Evolutionary conservation across 2,888 invertebrate species (phyloP), one percentile per base, ranked within the genome.

Genomic region (Heliconius charithonia): DNA sequence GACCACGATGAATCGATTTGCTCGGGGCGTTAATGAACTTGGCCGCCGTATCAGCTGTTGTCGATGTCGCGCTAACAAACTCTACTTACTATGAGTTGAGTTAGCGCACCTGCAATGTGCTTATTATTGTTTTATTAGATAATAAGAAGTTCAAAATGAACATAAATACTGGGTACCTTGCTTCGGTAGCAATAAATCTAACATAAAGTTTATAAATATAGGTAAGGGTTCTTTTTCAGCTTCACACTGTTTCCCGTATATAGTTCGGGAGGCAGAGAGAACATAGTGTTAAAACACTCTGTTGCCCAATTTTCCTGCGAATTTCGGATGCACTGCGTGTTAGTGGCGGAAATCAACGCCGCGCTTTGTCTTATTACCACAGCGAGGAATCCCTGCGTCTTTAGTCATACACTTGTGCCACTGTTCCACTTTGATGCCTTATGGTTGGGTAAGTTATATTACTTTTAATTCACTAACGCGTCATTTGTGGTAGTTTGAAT

Each of bases 21-120:
- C 86, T 88, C 91, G 90, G 87, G 83, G 85, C 91, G 92, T 90
- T 93, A 94, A 93, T 94, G 94, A 94, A 94, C 94, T 94, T 94
- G 93, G 90, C 90, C 90, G 87, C 85, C 84, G 86, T 90, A 92
- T 93, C 94, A 92, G 93, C 92, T 92, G 93, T 89, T 89, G 85
- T 84, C 86, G 87, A 88, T 89, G 89, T 86, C 87, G 87, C 86
- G 83, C 80, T 78, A 81, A 78, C 79, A 79, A 82, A 82, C 82
- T 80, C 73, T 80, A 78, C 78, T 72, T 73, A 45, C 63, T 74
- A 41, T 67, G 12, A 67, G 41, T 37, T 86, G 87, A 85, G 83
- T 81, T 74, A 69, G 77, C 78, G 80, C 86, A 88, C 87, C 86
- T 84, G 84, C 84, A 79, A 79, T 75, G 66, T 77, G 70, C 66